phyloP scores from a whole-genome alignment of 2,113 vertebrate genomes.

The Cricetomys ansorgei region DNA sequence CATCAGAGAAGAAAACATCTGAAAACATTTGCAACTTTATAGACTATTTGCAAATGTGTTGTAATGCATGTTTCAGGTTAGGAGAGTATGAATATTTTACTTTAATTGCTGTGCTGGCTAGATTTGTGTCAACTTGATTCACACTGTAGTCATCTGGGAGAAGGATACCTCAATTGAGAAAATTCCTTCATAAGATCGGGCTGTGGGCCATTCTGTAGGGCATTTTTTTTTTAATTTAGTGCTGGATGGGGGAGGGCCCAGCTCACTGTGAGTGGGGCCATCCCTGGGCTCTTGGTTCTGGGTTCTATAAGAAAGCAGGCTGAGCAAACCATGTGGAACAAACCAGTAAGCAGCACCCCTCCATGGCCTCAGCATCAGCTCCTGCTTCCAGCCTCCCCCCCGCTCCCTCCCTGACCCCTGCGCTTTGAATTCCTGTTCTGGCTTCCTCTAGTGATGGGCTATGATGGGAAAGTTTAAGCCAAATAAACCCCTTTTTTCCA shows the following conservation, averaged over 20 bases:
- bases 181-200: neutral
- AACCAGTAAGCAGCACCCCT: neutral
- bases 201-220: neutral
- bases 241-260: too few relatives aligned
- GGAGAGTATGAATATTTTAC: neutral
- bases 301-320: neutral
- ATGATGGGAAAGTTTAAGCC: neutral
- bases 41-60: neutral
- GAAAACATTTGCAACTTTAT: neutral
- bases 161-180: neutral
- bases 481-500: neutral
- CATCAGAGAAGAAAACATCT: neutral
- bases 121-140: neutral
- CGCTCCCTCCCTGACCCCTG: fast-evolving
- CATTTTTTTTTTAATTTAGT: neutral
- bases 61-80: neutral
- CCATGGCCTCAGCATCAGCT: neutral
- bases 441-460: neutral
- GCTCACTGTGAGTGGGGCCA: neutral
- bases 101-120: neutral
- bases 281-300: neutral
- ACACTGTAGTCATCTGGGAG: neutral
- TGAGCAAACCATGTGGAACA: neutral
- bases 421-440: neutral
- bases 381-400: neutral